A percentile compares a stretch with the other conserved stretches of the same genome.
Evolutionary conservation across 2,888 invertebrate species (phyloP).

Genomic region (Oligia strigilis): DNA sequence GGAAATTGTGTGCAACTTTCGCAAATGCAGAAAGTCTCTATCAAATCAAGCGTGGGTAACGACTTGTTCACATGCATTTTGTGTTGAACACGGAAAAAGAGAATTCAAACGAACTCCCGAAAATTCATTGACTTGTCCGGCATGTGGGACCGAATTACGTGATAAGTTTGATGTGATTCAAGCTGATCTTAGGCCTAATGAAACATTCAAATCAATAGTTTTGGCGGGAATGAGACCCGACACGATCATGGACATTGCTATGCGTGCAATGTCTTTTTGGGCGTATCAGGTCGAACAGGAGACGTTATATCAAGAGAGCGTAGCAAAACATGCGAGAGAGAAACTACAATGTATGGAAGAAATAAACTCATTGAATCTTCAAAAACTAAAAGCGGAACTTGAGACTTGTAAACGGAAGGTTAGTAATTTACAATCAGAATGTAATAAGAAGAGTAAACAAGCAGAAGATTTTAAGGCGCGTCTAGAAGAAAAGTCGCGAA

Average conservation of each 20-base stretch:
- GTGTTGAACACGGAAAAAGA: constrained; percentile 88
- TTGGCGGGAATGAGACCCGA: constrained; percentile 89
- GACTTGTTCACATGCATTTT: constrained; percentile 90
- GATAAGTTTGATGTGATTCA: constrained; percentile 90
- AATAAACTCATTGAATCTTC: constrained; percentile 83
- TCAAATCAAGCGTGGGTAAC: constrained; percentile 89
- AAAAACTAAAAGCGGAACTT: constrained; percentile 87
- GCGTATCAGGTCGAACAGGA: constrained; percentile 90
- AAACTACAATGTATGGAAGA: constrained; percentile 87
- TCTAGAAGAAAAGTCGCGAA: constrained; percentile 85
- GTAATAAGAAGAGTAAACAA: constrained; percentile 85
- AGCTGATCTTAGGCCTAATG: constrained; percentile 88
- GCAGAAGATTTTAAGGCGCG: constrained; percentile 84
- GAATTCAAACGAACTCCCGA: constrained; percentile 87
- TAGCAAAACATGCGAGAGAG: constrained; percentile 86
- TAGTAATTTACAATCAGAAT: constrained; percentile 83
- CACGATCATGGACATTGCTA: constrained; percentile 89
- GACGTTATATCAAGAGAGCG: constrained; percentile 86
- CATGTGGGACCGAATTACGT: constrained; percentile 86
- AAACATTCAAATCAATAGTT: constrained; percentile 89
- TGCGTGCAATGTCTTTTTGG: constrained; percentile 90
- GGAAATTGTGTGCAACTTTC: constrained; percentile 89
- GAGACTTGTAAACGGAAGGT: constrained; percentile 87
- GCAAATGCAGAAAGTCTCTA: constrained; percentile 87
- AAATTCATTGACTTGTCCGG: constrained; percentile 87